Evolutionary conservation across 2,113 vertebrate genomes (phyloP).

Genomic region (Solea solea): DNA sequence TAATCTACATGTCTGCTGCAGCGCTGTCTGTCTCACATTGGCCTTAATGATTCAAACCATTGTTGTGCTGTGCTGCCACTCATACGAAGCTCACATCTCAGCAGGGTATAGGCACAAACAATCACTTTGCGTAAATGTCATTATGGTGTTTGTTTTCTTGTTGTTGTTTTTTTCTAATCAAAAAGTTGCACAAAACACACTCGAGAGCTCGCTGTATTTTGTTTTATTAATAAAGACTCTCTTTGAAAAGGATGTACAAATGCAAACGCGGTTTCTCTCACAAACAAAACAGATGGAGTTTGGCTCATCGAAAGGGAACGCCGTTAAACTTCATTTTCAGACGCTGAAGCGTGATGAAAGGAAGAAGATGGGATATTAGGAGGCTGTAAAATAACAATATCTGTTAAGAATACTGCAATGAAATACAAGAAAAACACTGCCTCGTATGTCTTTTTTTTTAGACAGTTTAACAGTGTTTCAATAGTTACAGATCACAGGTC

Average conservation of each 20-base stretch:
- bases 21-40: constrained; percentile 35
- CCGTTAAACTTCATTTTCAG: not conserved
- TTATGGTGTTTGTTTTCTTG: not conserved
- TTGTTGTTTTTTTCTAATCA: not conserved
- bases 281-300: not conserved
- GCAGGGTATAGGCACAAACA: not conserved
- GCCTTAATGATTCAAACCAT: constrained; percentile 40
- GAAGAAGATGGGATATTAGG: no score
- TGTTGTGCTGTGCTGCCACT: not conserved
- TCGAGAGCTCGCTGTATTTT: constrained; percentile 7
- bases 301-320: not conserved
- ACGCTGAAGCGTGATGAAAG: not conserved
- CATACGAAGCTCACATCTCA: not conserved
- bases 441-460: no score
- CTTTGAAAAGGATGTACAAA: not conserved
- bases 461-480: not conserved
- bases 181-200: constrained; percentile 9
- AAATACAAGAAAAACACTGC: not conserved
- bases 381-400: no score
- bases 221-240: constrained; percentile 45
- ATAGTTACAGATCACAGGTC: not conserved
- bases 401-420: not conserved
- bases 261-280: not conserved
- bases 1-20: constrained; percentile 4
- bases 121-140: not conserved